Evolutionary conservation across 2,113 vertebrate species (phyloP).

Genomic region (Lophura nycthemera): DNA sequence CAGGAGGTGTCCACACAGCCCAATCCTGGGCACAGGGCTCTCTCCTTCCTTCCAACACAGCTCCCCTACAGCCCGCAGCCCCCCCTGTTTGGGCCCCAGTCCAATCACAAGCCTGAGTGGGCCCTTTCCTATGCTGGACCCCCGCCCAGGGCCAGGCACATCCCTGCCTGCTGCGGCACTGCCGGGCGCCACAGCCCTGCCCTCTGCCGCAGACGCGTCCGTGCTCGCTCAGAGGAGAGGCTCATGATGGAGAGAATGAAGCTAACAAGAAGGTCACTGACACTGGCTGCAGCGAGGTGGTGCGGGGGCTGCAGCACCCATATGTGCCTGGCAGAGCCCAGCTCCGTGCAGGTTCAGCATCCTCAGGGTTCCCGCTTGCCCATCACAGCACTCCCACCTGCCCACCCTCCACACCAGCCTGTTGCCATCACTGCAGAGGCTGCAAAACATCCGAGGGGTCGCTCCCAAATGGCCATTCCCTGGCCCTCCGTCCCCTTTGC

Average conservation of each 20-base stretch:
- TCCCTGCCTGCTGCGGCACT: neutral
- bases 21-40: neutral
- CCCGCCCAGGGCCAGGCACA: neutral
- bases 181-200: slow-evolving; percentile 14
- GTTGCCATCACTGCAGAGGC: neutral
- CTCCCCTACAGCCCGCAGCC: neutral
- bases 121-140: neutral
- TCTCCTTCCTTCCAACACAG: neutral
- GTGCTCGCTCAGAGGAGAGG: accelerated
- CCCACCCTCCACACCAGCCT: neutral
- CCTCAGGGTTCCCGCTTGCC: neutral
- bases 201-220: neutral
- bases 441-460: neutral
- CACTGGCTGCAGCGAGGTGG: accelerated
- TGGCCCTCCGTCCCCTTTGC: neutral
- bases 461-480: neutral
- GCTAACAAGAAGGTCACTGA: neutral
- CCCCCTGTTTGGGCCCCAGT: too few species aligned
- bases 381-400: neutral
- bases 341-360: neutral
- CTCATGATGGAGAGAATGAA: neutral
- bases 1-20: neutral
- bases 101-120: neutral
- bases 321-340: neutral
- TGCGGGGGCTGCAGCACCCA: neutral